Evolutionary conservation across 2,113 vertebrate species (phyloP).

Genomic region (Aphelocoma coerulescens): DNA sequence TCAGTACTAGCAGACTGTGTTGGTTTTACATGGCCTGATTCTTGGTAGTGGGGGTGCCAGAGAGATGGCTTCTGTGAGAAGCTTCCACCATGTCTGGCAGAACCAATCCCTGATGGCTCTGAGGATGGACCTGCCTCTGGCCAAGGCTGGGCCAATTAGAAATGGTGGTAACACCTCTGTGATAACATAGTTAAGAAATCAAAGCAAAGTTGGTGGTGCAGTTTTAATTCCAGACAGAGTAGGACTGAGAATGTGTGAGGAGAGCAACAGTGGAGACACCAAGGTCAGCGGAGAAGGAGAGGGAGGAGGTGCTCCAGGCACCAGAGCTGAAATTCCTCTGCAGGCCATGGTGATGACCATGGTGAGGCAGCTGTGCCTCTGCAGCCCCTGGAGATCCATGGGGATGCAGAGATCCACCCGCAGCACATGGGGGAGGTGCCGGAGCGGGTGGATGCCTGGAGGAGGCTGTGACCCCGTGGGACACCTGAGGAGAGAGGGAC

Average conservation of each 20-base stretch:
- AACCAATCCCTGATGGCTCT: not conserved
- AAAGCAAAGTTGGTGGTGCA: not conserved
- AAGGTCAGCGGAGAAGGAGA: not conserved
- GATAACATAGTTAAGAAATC: not conserved
- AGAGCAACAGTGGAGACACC: not conserved
- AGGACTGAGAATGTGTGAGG: not conserved
- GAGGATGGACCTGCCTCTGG: not conserved
- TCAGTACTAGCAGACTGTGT: not conserved
- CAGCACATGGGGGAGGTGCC: fast-evolving
- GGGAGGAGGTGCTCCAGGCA: fast-evolving
- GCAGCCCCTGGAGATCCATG: fast-evolving
- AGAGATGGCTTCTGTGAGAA: not conserved
- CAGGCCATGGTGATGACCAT: fast-evolving
- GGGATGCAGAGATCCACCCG: not conserved
- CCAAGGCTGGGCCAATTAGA: not conserved
- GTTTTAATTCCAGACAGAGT: not conserved
- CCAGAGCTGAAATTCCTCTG: not conserved
- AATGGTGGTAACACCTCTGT: not conserved
- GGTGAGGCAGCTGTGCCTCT: not conserved
- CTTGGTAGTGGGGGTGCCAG: too few relatives aligned
- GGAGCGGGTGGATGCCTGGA: fast-evolving
- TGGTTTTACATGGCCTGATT: not conserved
- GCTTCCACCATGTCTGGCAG: not conserved
- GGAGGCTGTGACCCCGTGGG: fast-evolving
- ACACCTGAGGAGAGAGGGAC: not conserved